Evolutionary conservation across 2,113 vertebrate species (phyloP), one percentile per base, ranked within the genome.

Genomic region (Oryzias celebensis): DNA sequence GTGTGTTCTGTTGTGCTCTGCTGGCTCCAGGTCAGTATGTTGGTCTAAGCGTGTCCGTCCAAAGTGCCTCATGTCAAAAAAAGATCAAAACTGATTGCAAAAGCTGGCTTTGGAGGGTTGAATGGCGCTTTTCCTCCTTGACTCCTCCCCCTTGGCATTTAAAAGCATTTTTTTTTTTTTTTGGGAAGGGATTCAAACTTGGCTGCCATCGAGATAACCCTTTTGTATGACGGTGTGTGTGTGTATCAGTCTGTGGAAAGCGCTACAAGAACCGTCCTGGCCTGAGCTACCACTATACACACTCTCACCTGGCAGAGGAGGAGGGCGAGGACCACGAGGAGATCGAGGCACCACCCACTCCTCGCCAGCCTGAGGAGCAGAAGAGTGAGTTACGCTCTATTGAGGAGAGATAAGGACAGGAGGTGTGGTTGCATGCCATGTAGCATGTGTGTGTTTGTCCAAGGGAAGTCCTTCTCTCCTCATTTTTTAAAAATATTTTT

Each of bases 271-370:
- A 98, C 80, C 93, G 96, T 0, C 96, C 96, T 0, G 96, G 96
- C 28, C 88, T 98, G 76, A 98, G 96, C 70, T 98, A 98, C 83
- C 97, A 98, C 91, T 98, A 98, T 62, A 95, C 96, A 31, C 97
- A 98, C 54, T 97, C 95, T 63, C 97, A 98, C 89, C 85, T 98
- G 91, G 96, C 95, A 0, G 96, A 98, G 80, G 96, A 98, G 76
- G 97, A 98, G 75, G 97, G 97, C 0, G 96, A 98, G 13, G 96
- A 98, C 80, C 94, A 94, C 69, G 96, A 98, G n/a, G 97, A 99
- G 67, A 93, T 94, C 0, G 95, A 98, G 64, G 94, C 95, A 0
- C 96, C 96, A 0, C 96, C 94, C 0, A 92, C 96, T 22, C 95
- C 95, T 31, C 93, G 94, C 78, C 92, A 96, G 60, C 91, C 92